Evolutionary conservation across 2,113 vertebrate species (phyloP).

Genomic region (Coreoperca whiteheadi): DNA sequence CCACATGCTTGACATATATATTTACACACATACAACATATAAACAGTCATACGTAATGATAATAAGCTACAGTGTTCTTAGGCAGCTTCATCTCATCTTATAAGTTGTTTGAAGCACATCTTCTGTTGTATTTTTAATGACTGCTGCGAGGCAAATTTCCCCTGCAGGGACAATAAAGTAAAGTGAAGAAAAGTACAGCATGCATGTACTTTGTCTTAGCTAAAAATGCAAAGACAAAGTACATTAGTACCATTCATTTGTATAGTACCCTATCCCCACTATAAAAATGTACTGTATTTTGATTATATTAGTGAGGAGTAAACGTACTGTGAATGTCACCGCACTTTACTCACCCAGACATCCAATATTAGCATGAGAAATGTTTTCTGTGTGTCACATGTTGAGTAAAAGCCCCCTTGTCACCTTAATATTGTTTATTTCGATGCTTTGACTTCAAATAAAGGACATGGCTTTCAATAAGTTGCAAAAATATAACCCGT

Average conservation of each 20-base stretch:
- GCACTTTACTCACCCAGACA: constrained; percentile 10
- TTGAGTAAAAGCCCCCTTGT: not conserved
- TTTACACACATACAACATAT: not conserved
- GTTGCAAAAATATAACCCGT: no score
- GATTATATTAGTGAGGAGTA: not conserved
- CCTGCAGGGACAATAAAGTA: constrained; percentile 67
- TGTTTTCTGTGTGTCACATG: not conserved
- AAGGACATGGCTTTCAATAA: not conserved
- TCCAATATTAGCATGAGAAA: not conserved
- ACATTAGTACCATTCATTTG: not conserved
- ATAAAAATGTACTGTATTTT: not conserved
- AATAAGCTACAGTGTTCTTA: constrained; percentile 38
- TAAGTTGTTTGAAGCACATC: constrained; percentile 72
- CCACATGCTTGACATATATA: no score
- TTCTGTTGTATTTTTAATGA: constrained; percentile 78
- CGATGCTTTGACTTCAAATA: not conserved
- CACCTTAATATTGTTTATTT: not conserved
- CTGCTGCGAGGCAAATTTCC: constrained; percentile 57
- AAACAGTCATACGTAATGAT: constrained; percentile 4
- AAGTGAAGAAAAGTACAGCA: constrained; percentile 44
- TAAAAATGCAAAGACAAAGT: not conserved
- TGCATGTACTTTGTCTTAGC: constrained; percentile 23
- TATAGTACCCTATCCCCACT: not conserved
- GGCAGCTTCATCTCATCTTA: constrained; percentile 52
- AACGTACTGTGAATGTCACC: not conserved